Evolutionary conservation across 2,113 vertebrate species (phyloP).

Genomic region (Prochilodus magdalenae): DNA sequence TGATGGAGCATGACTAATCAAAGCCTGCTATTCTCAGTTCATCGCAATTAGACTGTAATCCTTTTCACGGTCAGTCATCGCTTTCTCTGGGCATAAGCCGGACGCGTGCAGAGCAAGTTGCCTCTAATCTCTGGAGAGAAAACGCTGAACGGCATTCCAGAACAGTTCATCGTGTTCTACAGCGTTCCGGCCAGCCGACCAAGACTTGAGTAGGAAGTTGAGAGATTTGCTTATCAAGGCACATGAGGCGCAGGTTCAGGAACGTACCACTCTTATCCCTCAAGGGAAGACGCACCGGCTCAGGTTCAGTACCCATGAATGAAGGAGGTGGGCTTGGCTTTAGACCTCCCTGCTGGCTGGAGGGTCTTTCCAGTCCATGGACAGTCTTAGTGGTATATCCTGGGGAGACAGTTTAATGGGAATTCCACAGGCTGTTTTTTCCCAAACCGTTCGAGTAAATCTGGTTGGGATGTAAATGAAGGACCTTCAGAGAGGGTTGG

Average conservation of each 20-base stretch:
- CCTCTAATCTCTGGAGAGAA: not conserved
- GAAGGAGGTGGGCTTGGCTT: not conserved
- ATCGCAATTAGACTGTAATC: slow-evolving; percentile 55
- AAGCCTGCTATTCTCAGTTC: slow-evolving; percentile 45
- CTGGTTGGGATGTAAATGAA: no score
- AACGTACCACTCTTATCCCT: not conserved
- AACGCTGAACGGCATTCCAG: not conserved
- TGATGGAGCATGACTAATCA: slow-evolving; percentile 28
- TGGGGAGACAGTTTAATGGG: not conserved
- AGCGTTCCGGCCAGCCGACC: not conserved
- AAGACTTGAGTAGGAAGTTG: not conserved
- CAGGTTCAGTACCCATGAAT: not conserved
- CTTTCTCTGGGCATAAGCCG: slow-evolving; percentile 12
- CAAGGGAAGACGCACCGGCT: not conserved
- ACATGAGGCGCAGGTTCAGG: not conserved
- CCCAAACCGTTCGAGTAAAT: no score
- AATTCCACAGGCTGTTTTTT: no score
- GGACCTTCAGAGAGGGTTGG: no score
- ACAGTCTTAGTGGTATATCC: not conserved
- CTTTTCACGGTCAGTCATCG: slow-evolving; percentile 47
- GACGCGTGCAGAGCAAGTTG: not conserved
- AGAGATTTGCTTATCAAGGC: not conserved
- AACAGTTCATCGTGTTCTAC: not conserved
- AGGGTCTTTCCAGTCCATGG: not conserved
- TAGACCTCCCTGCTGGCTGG: not conserved